Evolutionary conservation across 2,113 vertebrate species (phyloP).

Genomic region (Amblyornis subalaris): DNA sequence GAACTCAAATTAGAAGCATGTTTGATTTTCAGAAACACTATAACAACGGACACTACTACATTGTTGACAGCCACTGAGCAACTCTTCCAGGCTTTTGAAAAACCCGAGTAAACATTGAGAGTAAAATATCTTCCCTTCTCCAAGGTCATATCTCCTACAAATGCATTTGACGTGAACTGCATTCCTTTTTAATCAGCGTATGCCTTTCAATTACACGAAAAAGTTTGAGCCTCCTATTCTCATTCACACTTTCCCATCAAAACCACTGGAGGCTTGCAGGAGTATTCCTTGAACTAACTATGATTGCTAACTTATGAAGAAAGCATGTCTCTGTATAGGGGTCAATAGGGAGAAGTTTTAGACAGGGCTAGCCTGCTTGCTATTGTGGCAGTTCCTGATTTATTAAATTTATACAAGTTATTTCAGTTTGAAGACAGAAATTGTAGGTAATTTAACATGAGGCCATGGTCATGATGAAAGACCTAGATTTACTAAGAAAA

Average conservation of each 20-base stretch:
- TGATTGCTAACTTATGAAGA: not conserved
- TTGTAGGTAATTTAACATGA: not conserved
- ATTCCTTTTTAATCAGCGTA: not conserved
- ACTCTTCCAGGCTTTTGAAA: not conserved
- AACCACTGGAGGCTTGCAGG: not conserved
- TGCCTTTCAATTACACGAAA: not conserved
- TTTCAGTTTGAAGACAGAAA: not conserved
- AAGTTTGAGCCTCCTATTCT: not conserved
- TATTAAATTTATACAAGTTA: not conserved
- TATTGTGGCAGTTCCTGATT: not conserved
- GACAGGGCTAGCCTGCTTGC: not conserved
- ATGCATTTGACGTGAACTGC: not conserved
- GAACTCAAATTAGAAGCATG: not conserved
- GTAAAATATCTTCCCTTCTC: not conserved
- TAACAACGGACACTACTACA: not conserved
- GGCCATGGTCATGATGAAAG: not conserved
- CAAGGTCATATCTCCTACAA: not conserved
- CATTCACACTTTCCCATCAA: not conserved
- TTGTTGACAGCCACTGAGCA: not conserved
- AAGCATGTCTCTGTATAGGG: not conserved
- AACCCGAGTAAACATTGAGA: not conserved
- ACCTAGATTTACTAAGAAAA: not conserved
- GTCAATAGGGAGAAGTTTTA: not conserved
- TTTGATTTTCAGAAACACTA: not conserved
- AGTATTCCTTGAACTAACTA: not conserved